These are phyloP conservation scores for Picathartes gymnocephalus DNA, from an alignment of 2,113 vertebrate species.

Conservation along the genomic window DNA sequence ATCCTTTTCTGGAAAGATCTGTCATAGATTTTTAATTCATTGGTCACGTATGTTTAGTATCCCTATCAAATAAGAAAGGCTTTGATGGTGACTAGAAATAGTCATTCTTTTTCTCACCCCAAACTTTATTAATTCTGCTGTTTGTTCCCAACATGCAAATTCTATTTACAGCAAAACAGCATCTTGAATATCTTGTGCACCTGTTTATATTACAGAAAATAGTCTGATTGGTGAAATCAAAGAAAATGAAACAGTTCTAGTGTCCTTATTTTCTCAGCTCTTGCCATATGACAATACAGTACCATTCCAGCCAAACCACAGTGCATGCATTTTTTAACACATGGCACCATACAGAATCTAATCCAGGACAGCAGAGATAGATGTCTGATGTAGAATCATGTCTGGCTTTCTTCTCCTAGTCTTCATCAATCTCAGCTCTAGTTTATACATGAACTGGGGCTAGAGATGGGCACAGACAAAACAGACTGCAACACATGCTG, in stretches of 20 bases:
- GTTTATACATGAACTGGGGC: neutral
- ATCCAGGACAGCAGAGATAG: neutral
- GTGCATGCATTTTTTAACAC: neutral
- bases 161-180: neutral
- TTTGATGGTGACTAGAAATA: neutral
- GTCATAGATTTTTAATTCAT: neutral
- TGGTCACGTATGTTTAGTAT: neutral
- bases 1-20: neutral
- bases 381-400: neutral
- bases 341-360: neutral
- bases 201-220: neutral
- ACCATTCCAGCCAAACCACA: neutral
- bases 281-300: neutral
- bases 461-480: neutral
- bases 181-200: neutral
- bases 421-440: neutral
- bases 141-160: neutral
- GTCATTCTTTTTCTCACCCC: neutral
- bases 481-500: neutral
- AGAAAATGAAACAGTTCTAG: neutral
- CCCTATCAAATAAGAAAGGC: neutral
- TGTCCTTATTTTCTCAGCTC: neutral
- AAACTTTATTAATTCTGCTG: neutral
- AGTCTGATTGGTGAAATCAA: neutral
- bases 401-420: neutral